Conservation (phyloP, 2,888 invertebrate genomes). For the Andricus quercusramuli region DNA sequence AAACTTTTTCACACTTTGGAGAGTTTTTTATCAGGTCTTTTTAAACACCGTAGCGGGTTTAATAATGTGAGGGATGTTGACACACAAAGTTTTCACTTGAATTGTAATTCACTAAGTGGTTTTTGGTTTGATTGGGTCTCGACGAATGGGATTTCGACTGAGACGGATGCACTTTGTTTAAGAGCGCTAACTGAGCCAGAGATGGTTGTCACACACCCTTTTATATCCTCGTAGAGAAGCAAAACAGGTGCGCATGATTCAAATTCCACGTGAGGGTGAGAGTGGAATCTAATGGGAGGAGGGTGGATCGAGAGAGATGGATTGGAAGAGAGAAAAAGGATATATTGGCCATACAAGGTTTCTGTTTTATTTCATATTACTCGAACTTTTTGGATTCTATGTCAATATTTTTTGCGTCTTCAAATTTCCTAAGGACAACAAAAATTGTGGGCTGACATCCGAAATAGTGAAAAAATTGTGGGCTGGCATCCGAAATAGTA, state of each 20-base stretch:
- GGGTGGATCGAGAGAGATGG: background rate
- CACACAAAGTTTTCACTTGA: background rate
- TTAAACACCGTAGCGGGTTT: background rate
- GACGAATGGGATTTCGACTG: conserved; percentile 2
- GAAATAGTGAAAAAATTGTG: no score
- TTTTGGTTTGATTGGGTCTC: conserved; percentile 6
- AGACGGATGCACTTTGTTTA: conserved; percentile 43
- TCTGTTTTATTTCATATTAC: background rate
- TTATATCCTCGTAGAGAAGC: conserved; percentile 63
- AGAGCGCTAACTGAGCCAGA: conserved; percentile 65
- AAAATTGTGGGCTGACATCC: no score
- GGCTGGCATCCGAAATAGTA: no score
- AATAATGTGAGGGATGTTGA: background rate
- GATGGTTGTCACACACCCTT: conserved; percentile 61
- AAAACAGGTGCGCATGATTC: conserved; percentile 63
- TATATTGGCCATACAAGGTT: background rate
- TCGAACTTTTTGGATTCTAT: background rate
- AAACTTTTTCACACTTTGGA: background rate
- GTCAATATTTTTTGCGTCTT: no score
- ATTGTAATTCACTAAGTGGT: background rate
- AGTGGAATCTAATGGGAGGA: background rate
- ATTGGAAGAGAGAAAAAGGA: background rate
- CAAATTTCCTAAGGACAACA: no score
- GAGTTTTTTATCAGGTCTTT: background rate
- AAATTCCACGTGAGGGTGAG: conserved; percentile 58